Percentiles rank a stretch among this genome's conserved stretches.
These are phyloP conservation scores for Montipora foliosa DNA, from an alignment of 64 coral and sea anemone species.

Conservation along the genomic window DNA sequence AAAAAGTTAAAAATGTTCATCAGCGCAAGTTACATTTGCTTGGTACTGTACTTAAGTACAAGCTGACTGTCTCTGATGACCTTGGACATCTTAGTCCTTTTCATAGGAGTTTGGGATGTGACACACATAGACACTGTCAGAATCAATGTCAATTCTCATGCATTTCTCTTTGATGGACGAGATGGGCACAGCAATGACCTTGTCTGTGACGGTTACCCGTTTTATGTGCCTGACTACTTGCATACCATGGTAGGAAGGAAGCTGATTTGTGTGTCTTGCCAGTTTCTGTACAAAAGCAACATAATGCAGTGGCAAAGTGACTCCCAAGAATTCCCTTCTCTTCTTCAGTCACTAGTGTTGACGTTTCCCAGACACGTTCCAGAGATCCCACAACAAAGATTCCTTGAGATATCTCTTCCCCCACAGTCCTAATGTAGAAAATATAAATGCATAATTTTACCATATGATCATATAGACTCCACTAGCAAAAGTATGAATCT, in stretches of 20 bases:
- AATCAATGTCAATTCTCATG: constrained; percentile 40
- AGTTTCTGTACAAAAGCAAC: constrained; percentile 13
- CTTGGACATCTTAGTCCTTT: constrained; percentile 26
- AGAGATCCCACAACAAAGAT: constrained; percentile 12
- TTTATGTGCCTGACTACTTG: constrained; percentile 41
- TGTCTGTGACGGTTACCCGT: neutral
- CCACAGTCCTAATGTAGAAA: neutral
- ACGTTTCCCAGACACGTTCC: constrained; percentile 6
- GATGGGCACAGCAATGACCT: constrained; percentile 2
- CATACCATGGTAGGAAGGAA: constrained; percentile 13
- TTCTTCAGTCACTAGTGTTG: neutral
- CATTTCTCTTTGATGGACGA: constrained; percentile 37
- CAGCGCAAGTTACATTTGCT: no score
- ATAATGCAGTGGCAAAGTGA: neutral
- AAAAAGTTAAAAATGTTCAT: no score
- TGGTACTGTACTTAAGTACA: no score
- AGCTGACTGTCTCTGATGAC: no score
- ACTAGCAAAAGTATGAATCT: no score
- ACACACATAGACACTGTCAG: constrained; percentile 23
- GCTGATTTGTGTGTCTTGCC: neutral
- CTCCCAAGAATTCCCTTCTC: constrained; percentile 22
- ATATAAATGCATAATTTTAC: no score
- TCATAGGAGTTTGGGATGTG: constrained; percentile 42
- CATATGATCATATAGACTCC: no score
- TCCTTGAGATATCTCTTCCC: constrained; percentile 9